Percentiles rank a stretch among this genome's conserved stretches.
Evolutionary conservation across 2,113 vertebrate genomes (phyloP).

Genomic region (Hippocampus zosterae): DNA sequence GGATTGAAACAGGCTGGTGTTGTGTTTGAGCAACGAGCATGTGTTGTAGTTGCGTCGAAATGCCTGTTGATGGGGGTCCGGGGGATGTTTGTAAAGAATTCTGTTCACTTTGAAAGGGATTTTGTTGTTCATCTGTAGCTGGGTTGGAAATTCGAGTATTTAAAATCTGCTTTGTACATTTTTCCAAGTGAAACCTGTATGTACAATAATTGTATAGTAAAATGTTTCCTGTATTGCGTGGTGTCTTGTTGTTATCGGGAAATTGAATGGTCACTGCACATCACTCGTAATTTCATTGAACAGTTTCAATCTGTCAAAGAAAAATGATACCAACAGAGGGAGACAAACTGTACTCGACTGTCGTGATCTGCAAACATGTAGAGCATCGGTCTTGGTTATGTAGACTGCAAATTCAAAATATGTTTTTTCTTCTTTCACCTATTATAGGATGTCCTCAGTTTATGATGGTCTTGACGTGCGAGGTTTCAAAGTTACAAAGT

Average conservation of each 20-base stretch:
- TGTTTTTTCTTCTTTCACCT: no score
- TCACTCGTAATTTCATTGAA: no score
- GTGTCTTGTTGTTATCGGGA: constrained; percentile 6
- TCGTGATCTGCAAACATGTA: no score
- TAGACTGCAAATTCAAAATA: no score
- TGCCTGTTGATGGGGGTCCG: constrained; percentile 36
- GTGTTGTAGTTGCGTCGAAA: constrained; percentile 56
- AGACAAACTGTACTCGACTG: no score
- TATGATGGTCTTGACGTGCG: no score
- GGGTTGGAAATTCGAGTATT: constrained; percentile 59
- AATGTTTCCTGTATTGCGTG: constrained; percentile 62
- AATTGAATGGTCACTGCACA: not conserved
- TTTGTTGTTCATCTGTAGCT: constrained; percentile 38
- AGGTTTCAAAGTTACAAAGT: no score
- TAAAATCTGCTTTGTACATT: constrained; percentile 71
- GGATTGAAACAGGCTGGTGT: constrained; percentile 54
- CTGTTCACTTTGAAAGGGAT: constrained; percentile 53
- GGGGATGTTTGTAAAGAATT: constrained; percentile 41
- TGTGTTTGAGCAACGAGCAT: constrained; percentile 60
- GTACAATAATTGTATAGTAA: constrained; percentile 72
- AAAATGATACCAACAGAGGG: no score
- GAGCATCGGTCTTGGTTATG: no score
- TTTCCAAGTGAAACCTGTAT: constrained; percentile 64
- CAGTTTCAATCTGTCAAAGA: no score
- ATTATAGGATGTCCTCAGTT: no score